phyloP scores from a whole-genome alignment of 2,888 invertebrate genomes.

The Sphecodes monilicornis region DNA sequence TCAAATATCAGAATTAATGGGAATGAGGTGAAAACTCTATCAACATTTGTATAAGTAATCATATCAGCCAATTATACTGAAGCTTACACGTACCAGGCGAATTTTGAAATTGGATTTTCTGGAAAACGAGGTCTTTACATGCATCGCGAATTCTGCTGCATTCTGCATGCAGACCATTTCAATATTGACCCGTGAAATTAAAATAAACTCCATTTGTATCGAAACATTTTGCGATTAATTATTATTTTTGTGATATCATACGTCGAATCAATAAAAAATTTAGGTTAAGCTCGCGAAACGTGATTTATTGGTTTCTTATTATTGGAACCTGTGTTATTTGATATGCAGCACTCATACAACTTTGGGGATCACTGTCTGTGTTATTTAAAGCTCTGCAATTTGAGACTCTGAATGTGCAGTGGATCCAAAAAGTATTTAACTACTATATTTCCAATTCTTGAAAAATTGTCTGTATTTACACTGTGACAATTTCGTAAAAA shows the following conservation, averaged over 20 bases:
- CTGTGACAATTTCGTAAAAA: no score
- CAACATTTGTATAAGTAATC: background rate
- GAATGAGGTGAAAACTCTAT: background rate
- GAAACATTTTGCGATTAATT: background rate
- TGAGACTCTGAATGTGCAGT: no score
- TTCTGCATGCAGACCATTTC: background rate
- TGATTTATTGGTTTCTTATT: no score
- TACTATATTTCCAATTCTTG: no score
- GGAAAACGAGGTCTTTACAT: background rate
- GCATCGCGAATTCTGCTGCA: background rate
- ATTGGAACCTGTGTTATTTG: no score
- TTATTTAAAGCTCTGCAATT: no score
- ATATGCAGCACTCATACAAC: no score
- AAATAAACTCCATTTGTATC: background rate
- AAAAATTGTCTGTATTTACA: no score
- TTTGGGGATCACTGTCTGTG: no score
- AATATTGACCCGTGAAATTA: background rate
- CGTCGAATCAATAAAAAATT: background rate
- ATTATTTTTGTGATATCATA: background rate
- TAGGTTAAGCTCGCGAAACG: no score
- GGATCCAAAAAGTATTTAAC: no score
- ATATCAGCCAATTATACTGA: background rate
- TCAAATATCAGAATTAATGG: background rate
- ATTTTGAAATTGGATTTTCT: background rate
- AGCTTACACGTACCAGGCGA: background rate